Base-by-base conservation (phyloP, 2,797 vertebrate species). In the Echiichthys vipera region DNA sequence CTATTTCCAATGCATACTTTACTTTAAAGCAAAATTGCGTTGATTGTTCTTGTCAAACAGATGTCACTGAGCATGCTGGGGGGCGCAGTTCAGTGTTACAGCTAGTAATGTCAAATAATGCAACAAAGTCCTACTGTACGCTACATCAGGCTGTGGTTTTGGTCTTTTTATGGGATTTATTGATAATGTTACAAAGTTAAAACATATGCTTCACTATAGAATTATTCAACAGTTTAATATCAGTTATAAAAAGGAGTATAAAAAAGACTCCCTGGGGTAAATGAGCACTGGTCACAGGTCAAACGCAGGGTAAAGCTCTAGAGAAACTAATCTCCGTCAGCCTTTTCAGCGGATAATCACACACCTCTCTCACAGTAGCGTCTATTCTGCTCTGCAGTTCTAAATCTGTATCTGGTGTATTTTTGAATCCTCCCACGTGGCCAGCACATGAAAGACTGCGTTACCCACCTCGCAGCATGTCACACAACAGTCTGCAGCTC, bases 341-440 rank as follows among this genome's bases (percentile, higher is more conserved):
- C 32, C 32, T 50, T 15, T 18, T 66, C 18, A 5, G 59, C 24
- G 61, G 45, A 78, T 65, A 78, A 80, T 64, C 53, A 66, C 58
- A 76, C 46, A 69, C 65, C 56, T 77, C 47, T 59, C 36, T 32
- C 20, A 34, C 40, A 39, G 5, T 5, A 24, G 56, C 66, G 53
- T 72, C 45, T 68, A 27, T 63, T 79, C 70, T 47, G 7, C 46
- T 82, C 54, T 32, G 50, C n/a, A 17, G 7, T 49, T 84, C 72
- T 86, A 79, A 73, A 87, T 76, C 0, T n/a, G 39, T 3, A 18
- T 20, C 24, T 30, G 20, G 69, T 73, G 18, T 74, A 67, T 79
- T 78, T 75, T 34, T 54, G n/a, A 77, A 57, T 50, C 43, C 15
- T 64, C 29, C 11, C 74, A 83, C 56, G 65, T 69, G 77, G 66